Evolutionary conservation across 2,113 vertebrate species (phyloP).

Genomic region (Scopus umbretta): DNA sequence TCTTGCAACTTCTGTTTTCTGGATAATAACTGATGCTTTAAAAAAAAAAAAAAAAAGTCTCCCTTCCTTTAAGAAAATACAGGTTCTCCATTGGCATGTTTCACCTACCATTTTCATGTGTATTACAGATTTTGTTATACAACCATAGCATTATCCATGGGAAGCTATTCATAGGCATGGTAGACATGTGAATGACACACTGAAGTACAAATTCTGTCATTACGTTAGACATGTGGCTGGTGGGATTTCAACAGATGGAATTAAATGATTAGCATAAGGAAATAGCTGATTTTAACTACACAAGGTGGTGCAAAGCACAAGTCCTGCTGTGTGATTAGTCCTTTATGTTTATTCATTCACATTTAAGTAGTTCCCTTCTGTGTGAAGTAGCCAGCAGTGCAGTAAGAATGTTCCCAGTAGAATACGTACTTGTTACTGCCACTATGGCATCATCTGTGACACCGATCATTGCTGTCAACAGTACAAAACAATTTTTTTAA

Average conservation of each 20-base stretch:
- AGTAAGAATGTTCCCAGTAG: neutral
- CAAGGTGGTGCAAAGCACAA: conserved; percentile 6
- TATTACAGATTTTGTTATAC: neutral
- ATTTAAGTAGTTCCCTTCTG: conserved; percentile 45
- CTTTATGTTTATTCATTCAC: conserved; percentile 48
- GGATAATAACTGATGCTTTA: neutral
- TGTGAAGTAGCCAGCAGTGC: conserved; percentile 11
- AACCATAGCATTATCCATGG: neutral
- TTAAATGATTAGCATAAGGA: conserved; percentile 37
- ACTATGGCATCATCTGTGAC: neutral
- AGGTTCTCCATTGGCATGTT: neutral
- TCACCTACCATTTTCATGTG: neutral
- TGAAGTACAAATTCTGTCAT: neutral
- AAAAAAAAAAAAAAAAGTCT: neutral
- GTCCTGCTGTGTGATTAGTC: conserved; percentile 56
- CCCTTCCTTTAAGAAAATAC: neutral
- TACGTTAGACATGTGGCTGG: neutral
- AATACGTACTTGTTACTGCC: neutral
- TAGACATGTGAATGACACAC: neutral
- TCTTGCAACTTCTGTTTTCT: neutral
- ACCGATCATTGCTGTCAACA: neutral
- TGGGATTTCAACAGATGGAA: conserved; percentile 57
- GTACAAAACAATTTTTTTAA: neutral
- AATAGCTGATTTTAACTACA: conserved; percentile 42
- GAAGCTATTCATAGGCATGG: neutral